Conservation (phyloP, 1,140 invertebrate genomes). For the Cydia splendana region DNA sequence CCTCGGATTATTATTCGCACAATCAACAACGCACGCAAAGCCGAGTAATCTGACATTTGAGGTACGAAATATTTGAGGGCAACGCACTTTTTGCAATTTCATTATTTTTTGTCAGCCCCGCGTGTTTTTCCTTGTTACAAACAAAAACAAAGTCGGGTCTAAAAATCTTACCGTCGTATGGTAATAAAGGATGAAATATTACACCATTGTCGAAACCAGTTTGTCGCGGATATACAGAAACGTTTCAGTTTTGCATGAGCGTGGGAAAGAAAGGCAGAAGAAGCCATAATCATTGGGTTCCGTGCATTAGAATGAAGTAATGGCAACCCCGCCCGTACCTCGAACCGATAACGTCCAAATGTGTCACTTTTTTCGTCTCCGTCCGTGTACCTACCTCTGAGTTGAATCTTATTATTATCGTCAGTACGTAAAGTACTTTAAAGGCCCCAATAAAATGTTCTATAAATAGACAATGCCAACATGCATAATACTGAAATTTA, state of each 20-base stretch:
- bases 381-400: not conserved
- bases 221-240: constrained; percentile 24
- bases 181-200: constrained; percentile 33
- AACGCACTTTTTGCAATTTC: constrained; percentile 22
- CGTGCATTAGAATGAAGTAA: constrained; percentile 31
- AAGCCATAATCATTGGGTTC: constrained; percentile 31
- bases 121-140: constrained; percentile 15
- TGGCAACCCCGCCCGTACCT: constrained; percentile 12
- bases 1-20: constrained; percentile 68
- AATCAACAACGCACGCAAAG: constrained; percentile 58
- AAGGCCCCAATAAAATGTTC: not conserved
- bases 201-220: constrained; percentile 33
- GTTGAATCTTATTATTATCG: not conserved
- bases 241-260: constrained; percentile 28
- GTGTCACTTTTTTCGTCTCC: not conserved
- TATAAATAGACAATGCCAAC: not conserved
- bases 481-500: too few relatives aligned
- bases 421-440: not conserved
- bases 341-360: constrained; percentile 11
- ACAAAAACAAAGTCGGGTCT: constrained; percentile 22
- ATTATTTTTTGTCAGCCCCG: constrained; percentile 47
- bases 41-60: constrained; percentile 65
- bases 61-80: constrained; percentile 51
- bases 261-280: constrained; percentile 28
- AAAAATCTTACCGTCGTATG: constrained; percentile 28